Evolutionary conservation across 2,888 invertebrate species (phyloP).

Genomic region (Pachycephus smyrnensis): DNA sequence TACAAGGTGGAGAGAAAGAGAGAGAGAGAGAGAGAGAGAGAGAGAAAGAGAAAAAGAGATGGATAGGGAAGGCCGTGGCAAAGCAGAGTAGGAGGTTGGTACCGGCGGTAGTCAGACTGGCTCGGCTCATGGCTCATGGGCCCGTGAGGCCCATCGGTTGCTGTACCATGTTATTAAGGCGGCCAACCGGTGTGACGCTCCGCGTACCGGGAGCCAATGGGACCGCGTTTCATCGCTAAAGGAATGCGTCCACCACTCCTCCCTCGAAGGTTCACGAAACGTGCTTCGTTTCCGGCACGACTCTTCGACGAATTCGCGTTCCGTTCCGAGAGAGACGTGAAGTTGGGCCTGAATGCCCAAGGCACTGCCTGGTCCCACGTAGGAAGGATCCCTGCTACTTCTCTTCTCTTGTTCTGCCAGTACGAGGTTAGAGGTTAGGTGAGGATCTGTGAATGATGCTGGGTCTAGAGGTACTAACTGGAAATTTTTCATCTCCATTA

Average conservation of each 20-base stretch:
- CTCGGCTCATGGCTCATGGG: conserved; percentile 26
- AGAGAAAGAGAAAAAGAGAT: conserved; percentile 7
- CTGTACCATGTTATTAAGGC: conserved; percentile 63
- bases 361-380: background rate
- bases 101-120: conserved; percentile 48
- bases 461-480: background rate
- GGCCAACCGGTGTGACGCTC: conserved; percentile 65
- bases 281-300: conserved; percentile 49
- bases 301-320: conserved; percentile 36
- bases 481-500: background rate
- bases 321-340: conserved; percentile 1
- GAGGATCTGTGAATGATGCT: background rate
- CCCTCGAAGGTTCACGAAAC: conserved; percentile 10
- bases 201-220: conserved; percentile 58
- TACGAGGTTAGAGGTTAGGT: no score
- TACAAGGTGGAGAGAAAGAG: conserved; percentile 14
- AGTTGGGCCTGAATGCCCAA: background rate
- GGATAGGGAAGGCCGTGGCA: conserved; percentile 31
- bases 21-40: conserved; percentile 8
- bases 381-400: background rate
- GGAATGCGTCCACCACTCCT: conserved; percentile 54
- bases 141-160: conserved; percentile 11
- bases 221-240: conserved; percentile 53
- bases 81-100: conserved; percentile 22
- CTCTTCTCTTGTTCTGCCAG: background rate